Base-by-base conservation (phyloP, 1,140 invertebrate genomes). In the Aphis craccivora region DNA sequence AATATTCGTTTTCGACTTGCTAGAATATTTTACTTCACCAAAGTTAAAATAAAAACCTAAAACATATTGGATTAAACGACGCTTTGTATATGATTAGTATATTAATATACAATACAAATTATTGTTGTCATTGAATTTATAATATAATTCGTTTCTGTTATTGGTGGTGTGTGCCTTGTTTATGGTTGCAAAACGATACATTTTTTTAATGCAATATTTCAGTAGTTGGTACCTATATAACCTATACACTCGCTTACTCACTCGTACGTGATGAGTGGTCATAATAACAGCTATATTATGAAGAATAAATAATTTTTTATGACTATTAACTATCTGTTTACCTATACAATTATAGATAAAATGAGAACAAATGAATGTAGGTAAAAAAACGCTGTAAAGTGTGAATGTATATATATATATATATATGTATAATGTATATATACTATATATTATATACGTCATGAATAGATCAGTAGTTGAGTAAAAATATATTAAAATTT, bases 251-350 rank as follows among this genome's bases (percentile, higher is more conserved):
- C 30, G 30, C 11, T n/a, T 14, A n/a, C 60, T 76, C 60, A 5
- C 30, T 76, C 60, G 60, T 76, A 76, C 60, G 60, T 76, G 60
- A 76, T 76, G 60, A 76, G 60, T 76, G 60, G n/a, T 76, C 60
- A 76, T 76, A 76, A 76, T 30, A 76, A 35, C 60, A n/a, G 60
- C 60, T n/a, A 76, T 6, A 51, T 20, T 6, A 51, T 20, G 40
- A 84, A 84, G 40, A 84, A 84, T 84, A 84, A 84, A 84, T 84
- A 43, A 5, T 84, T 84, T n/a, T 84, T 84, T 84, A 84, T 84
- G 35, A 40, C 83, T 84, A 40, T 84, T 84, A 84, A 43, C 83
- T 84, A 23, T 37, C 37, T 84, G 83, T 84, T 84, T 84, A n/a
- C 60, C 60, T n/a, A 84, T 84, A 84, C 40, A 40, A 25, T 40